Base-by-base conservation (phyloP, 2,113 vertebrate species). In the Noturus placidus region DNA sequence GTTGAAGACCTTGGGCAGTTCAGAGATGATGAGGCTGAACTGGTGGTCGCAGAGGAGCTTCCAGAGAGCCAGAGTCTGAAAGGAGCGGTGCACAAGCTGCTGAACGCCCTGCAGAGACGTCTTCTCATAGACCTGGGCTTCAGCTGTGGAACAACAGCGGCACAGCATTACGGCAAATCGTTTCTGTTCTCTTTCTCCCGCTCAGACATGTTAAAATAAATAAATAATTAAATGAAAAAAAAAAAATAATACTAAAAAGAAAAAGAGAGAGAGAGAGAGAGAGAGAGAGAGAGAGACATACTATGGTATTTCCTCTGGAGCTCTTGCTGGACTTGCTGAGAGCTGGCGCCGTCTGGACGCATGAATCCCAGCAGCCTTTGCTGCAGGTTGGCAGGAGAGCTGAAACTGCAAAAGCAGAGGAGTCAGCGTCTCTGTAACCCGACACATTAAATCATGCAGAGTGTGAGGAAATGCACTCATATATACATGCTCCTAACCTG, bases 41-140 rank as follows among this genome's bases (percentile, higher is more conserved):
- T 99, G 97, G 91, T 99, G 98, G 86, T 99, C 98, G 91, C 97
- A 99, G 1, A 99, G 95, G 67, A 99, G 94, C 84, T 98, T 99
- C 98, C 98, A 99, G 10, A 99, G 95, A 61, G 97, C 96, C 91
- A 99, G 82, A 17, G 97, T 97, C 88, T 99, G 97, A 91, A 96
- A 98, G n/a, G 97, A 98, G 92, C 97, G 97, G 89, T 95, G 96
- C 89, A 99, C 96, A 83, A 99, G 91, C 82, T 97, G 96, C 92
- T 99, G 98, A 83, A 98, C 96, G 27, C 97, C 96, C 92, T 99
- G 98, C 91, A 99, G 96, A 14, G 97, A 99, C 1, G 92, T 92
- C 91, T 98, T 99, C 93, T 99, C 98, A 82, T 95, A 96, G 50
- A 97, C 93, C 90, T 99, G 98, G 86, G 98, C 98, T 90, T 99